Evolutionary conservation across 1,140 invertebrate species (phyloP).

Genomic region (Chrysoperla carnea): DNA sequence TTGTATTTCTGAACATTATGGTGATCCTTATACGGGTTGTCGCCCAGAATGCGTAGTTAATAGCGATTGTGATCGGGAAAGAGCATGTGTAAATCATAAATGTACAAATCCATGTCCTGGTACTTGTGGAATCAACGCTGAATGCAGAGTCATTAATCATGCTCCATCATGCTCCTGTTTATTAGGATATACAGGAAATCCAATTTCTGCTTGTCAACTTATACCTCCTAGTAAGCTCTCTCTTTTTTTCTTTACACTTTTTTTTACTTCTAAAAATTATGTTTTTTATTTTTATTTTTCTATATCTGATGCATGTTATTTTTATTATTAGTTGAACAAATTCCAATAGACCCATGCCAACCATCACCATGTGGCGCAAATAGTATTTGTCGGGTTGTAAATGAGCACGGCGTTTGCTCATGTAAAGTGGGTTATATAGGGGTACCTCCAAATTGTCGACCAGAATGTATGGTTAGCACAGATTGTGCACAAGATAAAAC

Average conservation of each 20-base stretch:
- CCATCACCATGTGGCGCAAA: constrained; percentile 56
- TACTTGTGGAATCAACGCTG: constrained; percentile 55
- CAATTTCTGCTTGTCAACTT: constrained; percentile 41
- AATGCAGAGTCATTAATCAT: constrained; percentile 61
- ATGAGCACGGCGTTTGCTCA: constrained; percentile 42
- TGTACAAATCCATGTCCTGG: constrained; percentile 52
- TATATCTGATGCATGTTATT: constrained; percentile 18
- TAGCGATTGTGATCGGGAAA: constrained; percentile 44
- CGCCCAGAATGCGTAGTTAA: constrained; percentile 51
- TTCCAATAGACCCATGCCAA: constrained; percentile 35
- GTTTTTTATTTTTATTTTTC: constrained; percentile 2
- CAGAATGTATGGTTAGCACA: constrained; percentile 40
- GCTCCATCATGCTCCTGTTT: constrained; percentile 50
- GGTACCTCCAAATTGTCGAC: constrained; percentile 38
- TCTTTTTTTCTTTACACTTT: neutral
- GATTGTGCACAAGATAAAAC: constrained; percentile 38
- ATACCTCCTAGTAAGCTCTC: constrained; percentile 27
- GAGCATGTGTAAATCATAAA: constrained; percentile 47
- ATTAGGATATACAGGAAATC: constrained; percentile 42
- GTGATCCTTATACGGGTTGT: constrained; percentile 53
- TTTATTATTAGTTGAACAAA: neutral
- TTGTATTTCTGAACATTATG: constrained; percentile 49
- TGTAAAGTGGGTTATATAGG: constrained; percentile 39
- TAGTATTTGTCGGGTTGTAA: constrained; percentile 36
- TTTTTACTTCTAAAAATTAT: neutral